Evolutionary conservation across 23 tunicate genomes (phyloP).

Genomic region (Styela clava): DNA sequence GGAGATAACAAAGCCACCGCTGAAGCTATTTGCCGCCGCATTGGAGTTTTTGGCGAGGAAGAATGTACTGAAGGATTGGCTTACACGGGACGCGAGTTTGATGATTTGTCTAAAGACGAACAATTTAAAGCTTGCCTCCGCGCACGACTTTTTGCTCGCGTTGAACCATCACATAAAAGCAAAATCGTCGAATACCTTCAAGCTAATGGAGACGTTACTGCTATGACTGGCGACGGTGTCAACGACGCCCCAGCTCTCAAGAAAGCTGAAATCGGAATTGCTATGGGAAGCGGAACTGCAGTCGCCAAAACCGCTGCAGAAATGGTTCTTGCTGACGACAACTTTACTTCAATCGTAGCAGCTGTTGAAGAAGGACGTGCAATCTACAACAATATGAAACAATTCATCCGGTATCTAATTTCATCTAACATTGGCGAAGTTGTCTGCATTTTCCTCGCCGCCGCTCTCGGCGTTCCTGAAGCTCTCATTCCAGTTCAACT

Average conservation of each 20-base stretch:
- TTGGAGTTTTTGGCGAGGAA: conserved; percentile 89
- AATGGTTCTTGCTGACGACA: conserved; percentile 98
- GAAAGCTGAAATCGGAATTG: conserved; percentile 98
- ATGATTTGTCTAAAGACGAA: conserved; percentile 51
- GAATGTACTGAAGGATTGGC: conserved; percentile 87
- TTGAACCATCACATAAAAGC: conserved; percentile 99
- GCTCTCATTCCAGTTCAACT: conserved; percentile 98
- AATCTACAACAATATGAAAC: conserved; percentile 99
- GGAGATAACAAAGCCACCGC: conserved; percentile 99
- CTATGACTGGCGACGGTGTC: conserved; percentile 99
- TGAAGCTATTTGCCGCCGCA: conserved; percentile 95
- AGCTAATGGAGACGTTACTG: conserved; percentile 93
- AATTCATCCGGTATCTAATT: conserved; percentile 93
- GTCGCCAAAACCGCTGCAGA: conserved; percentile 97
- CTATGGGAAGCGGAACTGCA: conserved; percentile 99
- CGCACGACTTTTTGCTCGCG: conserved; percentile 94
- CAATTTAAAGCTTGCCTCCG: conserved; percentile 82
- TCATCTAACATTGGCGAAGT: conserved; percentile 99
- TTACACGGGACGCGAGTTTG: conserved; percentile 97
- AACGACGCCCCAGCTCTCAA: conserved; percentile 99
- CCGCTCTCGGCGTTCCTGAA: conserved; percentile 98
- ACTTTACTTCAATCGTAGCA: conserved; percentile 97
- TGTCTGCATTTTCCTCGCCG: conserved; percentile 97
- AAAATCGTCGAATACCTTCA: conserved; percentile 94
- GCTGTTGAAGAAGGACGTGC: conserved; percentile 99